A percentile compares a stretch with the other conserved stretches of the same genome.
phyloP scores from a whole-genome alignment of 1,140 invertebrate genomes.

The Temnothorax longispinosus region DNA sequence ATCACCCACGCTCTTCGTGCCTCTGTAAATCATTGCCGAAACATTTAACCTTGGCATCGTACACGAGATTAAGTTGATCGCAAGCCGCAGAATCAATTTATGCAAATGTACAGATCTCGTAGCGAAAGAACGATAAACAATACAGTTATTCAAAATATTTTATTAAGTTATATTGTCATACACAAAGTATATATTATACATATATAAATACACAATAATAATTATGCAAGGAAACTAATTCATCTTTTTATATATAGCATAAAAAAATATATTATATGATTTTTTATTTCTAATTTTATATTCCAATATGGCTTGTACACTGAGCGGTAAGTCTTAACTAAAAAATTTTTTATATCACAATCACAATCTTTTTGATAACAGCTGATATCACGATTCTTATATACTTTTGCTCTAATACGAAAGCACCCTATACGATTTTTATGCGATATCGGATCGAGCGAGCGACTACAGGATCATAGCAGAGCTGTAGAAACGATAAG shows the following conservation, averaged over 20 bases:
- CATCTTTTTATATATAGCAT: background rate
- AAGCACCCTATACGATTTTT: slow-evolving; percentile 34
- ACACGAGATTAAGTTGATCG: slow-evolving; percentile 23
- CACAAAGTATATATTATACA: background rate
- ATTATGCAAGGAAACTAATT: background rate
- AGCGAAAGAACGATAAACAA: background rate
- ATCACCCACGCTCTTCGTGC: slow-evolving; percentile 70
- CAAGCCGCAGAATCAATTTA: slow-evolving; percentile 25
- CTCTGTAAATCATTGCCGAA: slow-evolving; percentile 78
- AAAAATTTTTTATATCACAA: background rate
- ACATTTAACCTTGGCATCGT: slow-evolving; percentile 74
- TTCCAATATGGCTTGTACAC: background rate
- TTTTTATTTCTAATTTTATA: background rate
- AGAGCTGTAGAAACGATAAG: background rate
- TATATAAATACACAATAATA: background rate
- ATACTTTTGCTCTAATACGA: background rate
- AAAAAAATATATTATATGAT: background rate
- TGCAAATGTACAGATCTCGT: slow-evolving; percentile 9
- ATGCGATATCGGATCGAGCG: slow-evolving; percentile 19
- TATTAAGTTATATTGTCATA: background rate
- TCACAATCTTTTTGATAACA: background rate
- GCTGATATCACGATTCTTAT: background rate
- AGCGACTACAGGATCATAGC: slow-evolving; percentile 4
- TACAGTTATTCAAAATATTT: background rate
- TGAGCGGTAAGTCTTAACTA: background rate